Percentiles rank a stretch among this genome's conserved stretches.
These are phyloP conservation scores for Lophius americanus DNA, from an alignment of 2,797 vertebrate species.

Conservation along the genomic window DNA sequence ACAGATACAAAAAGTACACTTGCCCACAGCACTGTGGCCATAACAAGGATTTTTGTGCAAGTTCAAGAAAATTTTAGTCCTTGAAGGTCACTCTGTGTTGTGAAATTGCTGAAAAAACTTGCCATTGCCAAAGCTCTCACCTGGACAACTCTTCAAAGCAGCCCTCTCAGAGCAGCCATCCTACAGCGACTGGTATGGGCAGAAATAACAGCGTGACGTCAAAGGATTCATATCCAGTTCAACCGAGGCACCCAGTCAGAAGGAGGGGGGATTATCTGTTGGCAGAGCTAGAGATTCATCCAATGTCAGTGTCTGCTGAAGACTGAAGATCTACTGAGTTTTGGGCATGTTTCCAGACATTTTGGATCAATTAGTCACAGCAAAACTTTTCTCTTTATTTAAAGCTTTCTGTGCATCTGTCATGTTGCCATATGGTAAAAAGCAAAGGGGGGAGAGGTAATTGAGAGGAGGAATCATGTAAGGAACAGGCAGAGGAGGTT, in stretches of 20 bases:
- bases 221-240: slow-evolving; percentile 36
- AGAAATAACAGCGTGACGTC: slow-evolving; percentile 57
- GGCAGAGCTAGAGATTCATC: slow-evolving; percentile 23
- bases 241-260: slow-evolving; percentile 36
- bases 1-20: too few relatives aligned
- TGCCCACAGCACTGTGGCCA: too few relatives aligned
- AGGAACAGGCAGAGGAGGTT: slow-evolving; percentile 42
- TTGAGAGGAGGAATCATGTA: slow-evolving; percentile 8
- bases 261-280: slow-evolving; percentile 14
- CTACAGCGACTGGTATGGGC: slow-evolving; percentile 64
- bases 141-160: slow-evolving; percentile 74
- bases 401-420: slow-evolving; percentile 27
- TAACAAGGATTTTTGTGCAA: slow-evolving; percentile 37
- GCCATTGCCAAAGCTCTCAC: slow-evolving; percentile 67
- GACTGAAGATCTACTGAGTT: slow-evolving; percentile 26
- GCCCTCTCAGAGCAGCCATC: slow-evolving; percentile 55
- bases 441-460: slow-evolving; percentile 3
- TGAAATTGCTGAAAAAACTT: slow-evolving; percentile 63
- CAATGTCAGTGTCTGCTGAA: slow-evolving; percentile 32
- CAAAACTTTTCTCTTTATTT: slow-evolving; percentile 28
- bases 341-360: slow-evolving; percentile 22
- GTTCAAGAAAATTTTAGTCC: slow-evolving; percentile 64
- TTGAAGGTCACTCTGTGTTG: slow-evolving; percentile 62
- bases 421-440: slow-evolving; percentile 19
- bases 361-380: slow-evolving; percentile 33